Conservation (phyloP, 1,140 invertebrate species). For the Pemphigus obesinymphae region DNA sequence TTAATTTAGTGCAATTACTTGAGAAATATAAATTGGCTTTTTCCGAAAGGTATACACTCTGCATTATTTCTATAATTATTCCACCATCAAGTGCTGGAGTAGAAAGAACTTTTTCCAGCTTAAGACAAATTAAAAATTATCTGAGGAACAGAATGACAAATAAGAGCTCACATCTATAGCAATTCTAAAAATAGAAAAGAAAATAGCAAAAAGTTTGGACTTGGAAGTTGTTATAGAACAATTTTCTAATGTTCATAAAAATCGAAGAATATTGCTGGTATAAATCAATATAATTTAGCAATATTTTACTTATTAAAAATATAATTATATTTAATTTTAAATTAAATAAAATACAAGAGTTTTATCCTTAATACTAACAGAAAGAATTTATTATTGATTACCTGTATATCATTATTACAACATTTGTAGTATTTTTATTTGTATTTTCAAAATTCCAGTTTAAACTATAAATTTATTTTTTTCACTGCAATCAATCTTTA, state of each 20-base stretch:
- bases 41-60: not conserved
- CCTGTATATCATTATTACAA: no score
- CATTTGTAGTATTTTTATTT: no score
- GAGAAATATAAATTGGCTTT: not conserved
- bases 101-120: not conserved
- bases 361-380: no score
- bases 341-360: no score
- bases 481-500: no score
- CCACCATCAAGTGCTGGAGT: not conserved
- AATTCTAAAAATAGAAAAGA: not conserved
- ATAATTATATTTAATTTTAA: no score
- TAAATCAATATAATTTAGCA: no score
- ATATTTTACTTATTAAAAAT: no score
- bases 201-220: not conserved
- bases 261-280: not conserved
- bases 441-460: no score
- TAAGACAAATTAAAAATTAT: not conserved
- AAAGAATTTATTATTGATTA: no score
- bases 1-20: not conserved
- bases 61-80: not conserved
- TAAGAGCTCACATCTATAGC: not conserved
- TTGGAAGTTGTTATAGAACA: not conserved
- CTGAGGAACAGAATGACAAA: not conserved
- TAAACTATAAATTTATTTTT: no score
- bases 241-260: not conserved